Evolutionary conservation across 2,888 invertebrate genomes (phyloP), one percentile per base, ranked within the genome.

Genomic region (Mechanitis mazaeus): DNA sequence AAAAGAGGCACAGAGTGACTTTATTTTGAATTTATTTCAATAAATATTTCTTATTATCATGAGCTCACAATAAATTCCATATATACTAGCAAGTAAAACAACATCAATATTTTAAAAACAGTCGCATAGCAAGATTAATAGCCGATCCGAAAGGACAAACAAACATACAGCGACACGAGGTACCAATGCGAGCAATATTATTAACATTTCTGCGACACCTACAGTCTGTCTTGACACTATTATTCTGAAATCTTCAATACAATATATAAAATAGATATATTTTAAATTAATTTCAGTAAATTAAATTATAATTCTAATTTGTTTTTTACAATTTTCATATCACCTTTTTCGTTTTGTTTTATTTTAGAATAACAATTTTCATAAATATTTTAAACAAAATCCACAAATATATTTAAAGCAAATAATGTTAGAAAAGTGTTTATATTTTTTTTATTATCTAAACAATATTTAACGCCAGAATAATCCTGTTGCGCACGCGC

Each of bases 191-290:
- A 74, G 84, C 80, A 77, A 87, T 87, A 87, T 86, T 80, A 87
- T 82, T 81, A 83, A 77, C 80, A 75, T 81, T 79, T 80, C 82
- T 83, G 84, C 78, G 74, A 85, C 87, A 84, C 89, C 87, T 88
- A 88, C 89, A 83, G 81, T 69, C 61, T 58, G 68, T 69, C 68
- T 61, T 71, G 71, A 58, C 61, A 68, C 69, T 38, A 33, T 68
- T 83, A 85, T 84, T 85, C 84, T 81, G 75, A 53, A 54, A 45
- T 35, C 3, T n/a, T 12, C 11, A 35, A 42, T 42, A 42, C 3
- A 42, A 53, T 55, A 54, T 20, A 20, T 20, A 20, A 20, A 20
- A 20, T 20, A 20, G 20, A 20, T 20, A 20, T 20, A 20, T 20
- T 20, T 20, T 20, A 20, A 20, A 20, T 20, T 20, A 20, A 20